Percentiles rank a stretch among this genome's conserved stretches.
Evolutionary conservation across 2,113 vertebrate species (phyloP).

Genomic region (Conger conger): DNA sequence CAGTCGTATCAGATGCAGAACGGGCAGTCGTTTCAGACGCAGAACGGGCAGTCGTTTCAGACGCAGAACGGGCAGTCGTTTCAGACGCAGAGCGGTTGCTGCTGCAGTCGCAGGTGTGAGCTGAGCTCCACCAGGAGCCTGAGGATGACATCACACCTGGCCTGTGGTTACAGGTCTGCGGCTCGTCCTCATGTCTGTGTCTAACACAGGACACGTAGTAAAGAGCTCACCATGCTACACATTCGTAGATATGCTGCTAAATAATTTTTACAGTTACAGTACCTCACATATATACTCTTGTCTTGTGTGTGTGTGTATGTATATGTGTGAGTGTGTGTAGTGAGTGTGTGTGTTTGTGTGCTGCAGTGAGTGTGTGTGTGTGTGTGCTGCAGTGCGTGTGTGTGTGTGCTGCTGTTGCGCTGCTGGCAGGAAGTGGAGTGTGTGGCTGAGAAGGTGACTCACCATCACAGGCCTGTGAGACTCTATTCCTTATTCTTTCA

Average conservation of each 20-base stretch:
- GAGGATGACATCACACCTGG: background rate
- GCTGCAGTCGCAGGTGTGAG: background rate
- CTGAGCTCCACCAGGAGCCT: background rate
- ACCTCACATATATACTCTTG: no score
- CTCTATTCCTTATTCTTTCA: background rate
- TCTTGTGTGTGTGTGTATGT: no score
- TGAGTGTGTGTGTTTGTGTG: background rate
- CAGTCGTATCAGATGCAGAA: no score
- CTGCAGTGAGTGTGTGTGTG: background rate
- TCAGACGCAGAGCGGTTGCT: background rate
- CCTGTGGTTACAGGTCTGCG: no score
- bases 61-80: no score
- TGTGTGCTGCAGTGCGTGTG: background rate
- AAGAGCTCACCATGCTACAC: background rate
- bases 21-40: no score
- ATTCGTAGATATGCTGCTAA: no score
- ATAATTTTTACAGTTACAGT: no score
- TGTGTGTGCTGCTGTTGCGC: background rate
- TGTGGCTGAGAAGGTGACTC: background rate
- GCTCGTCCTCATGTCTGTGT: no score
- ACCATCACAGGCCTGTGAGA: background rate
- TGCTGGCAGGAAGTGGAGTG: background rate
- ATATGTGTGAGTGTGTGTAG: background rate
- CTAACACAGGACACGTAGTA: background rate
- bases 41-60: background rate